Evolutionary conservation across 2,888 invertebrate species (phyloP), one percentile per base, ranked within the genome.

Genomic region (Gibbula magus): DNA sequence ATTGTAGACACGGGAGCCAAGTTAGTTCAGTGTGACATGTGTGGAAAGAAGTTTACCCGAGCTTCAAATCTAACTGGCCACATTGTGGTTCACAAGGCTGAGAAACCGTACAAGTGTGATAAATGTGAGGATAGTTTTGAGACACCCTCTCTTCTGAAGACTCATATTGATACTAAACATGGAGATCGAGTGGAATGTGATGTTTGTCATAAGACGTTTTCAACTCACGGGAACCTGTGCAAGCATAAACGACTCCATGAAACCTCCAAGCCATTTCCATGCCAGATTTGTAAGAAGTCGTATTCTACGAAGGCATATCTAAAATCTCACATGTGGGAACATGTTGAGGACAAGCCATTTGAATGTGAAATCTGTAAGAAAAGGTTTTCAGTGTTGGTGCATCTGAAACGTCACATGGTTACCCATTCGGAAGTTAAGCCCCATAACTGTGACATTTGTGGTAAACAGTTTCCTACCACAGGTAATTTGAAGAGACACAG

Each of bases 301-400:
- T 80, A 77, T 25, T 18, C 52, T 8, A 45, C 51, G 25, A 66
- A 32, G 16, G 35, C 77, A 16, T 56, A 73, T 22, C 52, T 77
- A 8, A 56, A 39, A 2, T 10, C 45, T 10, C 82, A 84, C 45
- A 61, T 67, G 18, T 75, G 81, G 20, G 80, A 35, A 13, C 84
- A 82, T 75, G 80, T 81, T 5, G 74, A 75, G 7, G 82, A 84
- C 10, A 81, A 79, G 25, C 83, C 81, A 7, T 82, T 78, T 78
- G 75, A 75, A 22, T 82, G 82, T 29, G 56, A 81, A 18, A 29
- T 74, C 25, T 84, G 81, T 66, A 74, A 76, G 25, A 66, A 77
- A 13, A 56, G 70, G 13, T 82, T 81, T 75, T 73, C 81, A 1
- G 54, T 79, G 22, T 56, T 51, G 32, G 35, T 70, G 7, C 73